Base-by-base conservation (phyloP, 1,140 invertebrate species). In the Drosophila navojoa region DNA sequence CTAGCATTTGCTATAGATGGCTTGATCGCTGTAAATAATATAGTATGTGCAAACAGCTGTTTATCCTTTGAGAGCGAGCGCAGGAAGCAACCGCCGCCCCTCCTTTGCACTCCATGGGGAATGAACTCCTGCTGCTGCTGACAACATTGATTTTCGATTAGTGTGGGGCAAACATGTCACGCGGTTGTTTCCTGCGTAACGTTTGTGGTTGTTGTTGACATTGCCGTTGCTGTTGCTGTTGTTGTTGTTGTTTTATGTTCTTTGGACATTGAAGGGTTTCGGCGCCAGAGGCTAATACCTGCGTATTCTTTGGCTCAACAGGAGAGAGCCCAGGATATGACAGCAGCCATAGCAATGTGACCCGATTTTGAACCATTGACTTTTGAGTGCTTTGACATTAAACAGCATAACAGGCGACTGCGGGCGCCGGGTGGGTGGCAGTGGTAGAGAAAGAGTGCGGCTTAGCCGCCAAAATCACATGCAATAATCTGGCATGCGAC, bases 91-190 rank as follows among this genome's bases (percentile, higher is more conserved):
- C 19, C 19, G 19, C 19, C 19, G 19, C 19, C 19, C 19, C 19
- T 2, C 1, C 19, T 19, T 19, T 27, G n/a, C 50, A 19, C 4
- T 42, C 38, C 10, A 13, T 32, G 7, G 53, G 22, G 27, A 38
- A 29, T 29, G 53, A 66, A 53, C 29, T 58, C n/a, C 10, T 44
- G 40, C 16, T 45, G 40, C 13, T 35, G 68, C 63, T 62, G 52
- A 73, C 76, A 73, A 79, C 85, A 82, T 84, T 84, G 79, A 84
- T 89, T 89, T 89, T 90, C 80, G 85, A 87, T 84, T 84, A 79
- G 76, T 69, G 62, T 42, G 49, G 58, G 42, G 54, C 42, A 57
- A 73, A 69, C 54, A 71, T 63, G 63, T 50, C 64, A 69, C 63
- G 22, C 55, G 53, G 55, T 54, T 19, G 70, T 29, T 54, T 60